Conservation (phyloP, 2,888 invertebrate genomes). For the Pachymerium ferrugineum region DNA sequence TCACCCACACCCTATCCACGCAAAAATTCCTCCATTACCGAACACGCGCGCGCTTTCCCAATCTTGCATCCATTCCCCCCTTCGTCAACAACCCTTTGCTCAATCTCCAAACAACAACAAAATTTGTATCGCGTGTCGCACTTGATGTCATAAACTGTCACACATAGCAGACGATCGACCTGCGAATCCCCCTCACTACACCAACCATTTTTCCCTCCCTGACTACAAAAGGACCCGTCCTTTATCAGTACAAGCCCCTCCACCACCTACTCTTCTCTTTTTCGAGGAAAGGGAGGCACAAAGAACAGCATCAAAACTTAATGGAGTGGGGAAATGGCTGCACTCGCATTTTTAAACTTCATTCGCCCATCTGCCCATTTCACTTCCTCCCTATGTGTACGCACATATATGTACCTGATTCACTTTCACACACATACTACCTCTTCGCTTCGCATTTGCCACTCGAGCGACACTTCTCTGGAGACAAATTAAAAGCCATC, state of each 20-base stretch:
- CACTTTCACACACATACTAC: background rate
- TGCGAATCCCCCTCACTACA: background rate
- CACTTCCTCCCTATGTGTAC: conserved; percentile 1
- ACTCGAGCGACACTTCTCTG: conserved; percentile 23
- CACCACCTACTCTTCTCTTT: background rate
- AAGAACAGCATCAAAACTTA: conserved; percentile 27
- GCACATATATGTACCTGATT: conserved; percentile 16
- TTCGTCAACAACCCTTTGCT: background rate
- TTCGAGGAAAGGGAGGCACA: background rate
- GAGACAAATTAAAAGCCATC: conserved; percentile 27
- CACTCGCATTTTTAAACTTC: conserved; percentile 25
- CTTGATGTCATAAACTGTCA: conserved; percentile 11
- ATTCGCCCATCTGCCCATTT: conserved; percentile 23
- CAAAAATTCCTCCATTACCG: background rate
- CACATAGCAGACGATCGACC: conserved; percentile 8
- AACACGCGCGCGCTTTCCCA: background rate
- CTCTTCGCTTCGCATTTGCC: background rate
- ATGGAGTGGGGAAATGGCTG: conserved; percentile 27
- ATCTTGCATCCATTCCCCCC: background rate
- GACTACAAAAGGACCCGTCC: conserved; percentile 4
- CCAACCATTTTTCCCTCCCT: conserved; percentile 5
- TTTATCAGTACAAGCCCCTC: background rate
- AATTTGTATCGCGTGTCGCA: conserved; percentile 23
- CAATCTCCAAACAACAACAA: background rate
- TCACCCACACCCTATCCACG: background rate